Evolutionary conservation across 2,888 invertebrate species (phyloP).

Genomic region (Carterocephalus palaemon): DNA sequence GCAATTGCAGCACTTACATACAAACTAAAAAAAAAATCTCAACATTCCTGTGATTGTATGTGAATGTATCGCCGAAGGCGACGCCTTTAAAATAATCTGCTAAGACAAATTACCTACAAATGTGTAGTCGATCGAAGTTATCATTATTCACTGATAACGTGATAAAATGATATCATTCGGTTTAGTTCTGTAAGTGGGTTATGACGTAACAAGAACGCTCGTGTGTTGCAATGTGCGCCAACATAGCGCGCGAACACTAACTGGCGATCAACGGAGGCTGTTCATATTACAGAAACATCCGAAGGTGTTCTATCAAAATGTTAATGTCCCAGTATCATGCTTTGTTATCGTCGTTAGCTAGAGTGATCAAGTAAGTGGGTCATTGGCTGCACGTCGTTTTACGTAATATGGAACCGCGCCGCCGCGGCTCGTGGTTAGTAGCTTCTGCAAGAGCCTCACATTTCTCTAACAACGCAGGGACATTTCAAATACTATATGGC

Average conservation of each 20-base stretch:
- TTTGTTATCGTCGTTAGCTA: slow-evolving; percentile 53
- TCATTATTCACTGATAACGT: slow-evolving; percentile 15
- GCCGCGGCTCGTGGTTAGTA: slow-evolving; percentile 36
- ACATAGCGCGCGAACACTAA: slow-evolving; percentile 23
- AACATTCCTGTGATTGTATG: too few species aligned
- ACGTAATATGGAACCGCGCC: slow-evolving; percentile 52
- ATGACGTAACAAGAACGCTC: slow-evolving; percentile 47
- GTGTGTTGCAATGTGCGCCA: slow-evolving; percentile 39
- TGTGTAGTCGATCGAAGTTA: slow-evolving; percentile 6
- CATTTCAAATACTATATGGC: slow-evolving; percentile 37
- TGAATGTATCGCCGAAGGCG: too few species aligned
- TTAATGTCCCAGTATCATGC: slow-evolving; percentile 35
- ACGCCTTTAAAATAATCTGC: too few species aligned
- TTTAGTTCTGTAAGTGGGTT: slow-evolving; percentile 33
- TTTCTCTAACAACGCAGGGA: slow-evolving; percentile 36
- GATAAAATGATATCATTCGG: slow-evolving; percentile 35
- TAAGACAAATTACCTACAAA: slow-evolving; percentile 5
- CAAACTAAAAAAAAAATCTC: too few species aligned
- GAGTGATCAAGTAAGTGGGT: slow-evolving; percentile 61
- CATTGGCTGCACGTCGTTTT: slow-evolving; percentile 72
- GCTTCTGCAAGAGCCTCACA: slow-evolving; percentile 30
- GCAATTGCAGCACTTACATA: not conserved
- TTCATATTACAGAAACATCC: slow-evolving; percentile 20
- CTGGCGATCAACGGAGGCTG: slow-evolving; percentile 21
- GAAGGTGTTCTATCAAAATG: slow-evolving; percentile 22